Base-by-base conservation (phyloP, 2,888 invertebrate genomes). In the Ryuthela nishihirai region DNA sequence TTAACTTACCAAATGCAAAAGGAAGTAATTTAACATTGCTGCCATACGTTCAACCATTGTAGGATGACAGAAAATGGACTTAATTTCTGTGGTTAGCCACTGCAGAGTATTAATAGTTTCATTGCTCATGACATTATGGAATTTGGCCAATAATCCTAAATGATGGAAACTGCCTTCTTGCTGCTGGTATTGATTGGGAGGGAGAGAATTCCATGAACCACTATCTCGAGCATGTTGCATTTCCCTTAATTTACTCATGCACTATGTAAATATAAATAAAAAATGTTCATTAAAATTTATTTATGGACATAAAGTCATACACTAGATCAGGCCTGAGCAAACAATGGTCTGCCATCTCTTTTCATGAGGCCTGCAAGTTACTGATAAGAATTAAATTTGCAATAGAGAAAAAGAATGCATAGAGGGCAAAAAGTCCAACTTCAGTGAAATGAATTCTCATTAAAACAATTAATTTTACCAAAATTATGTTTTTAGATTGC, bases 11-110 rank as follows among this genome's bases (percentile, higher is more conserved):
- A 97, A 78, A 74, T 92, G 85, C 41, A 87, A 76, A 25, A 97
- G 76, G 73, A 97, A 91, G 76, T 95, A 94, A 77, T 97, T 97
- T 53, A 97, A 81, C 95, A 97, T 97, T 9, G 89, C 84, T 0
- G 93, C 91, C 56, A 97, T 85, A 24, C 95, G 80, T 72, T 95
- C 93, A 1, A 93, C 92, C 79, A 97, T 85, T 6, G 90, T 88
- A 35, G 84, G 82, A 72, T 94, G 92, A 66, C 89, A 91, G 76
- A 95, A 94, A 39, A 94, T 87, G 39, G 77, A 85, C 72, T 79
- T 85, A 72, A 83, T 88, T 78, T 83, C 81, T 0, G 84, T 82
- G 0, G 89, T 87, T 47, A 91, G 78, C 53, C 64, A 67, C 20
- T 56, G 54, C 6, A 97, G 78, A 6, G 88, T 84, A 53, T 84